A percentile compares a stretch with the other conserved stretches of the same genome.
phyloP scores from a whole-genome alignment of 2,888 invertebrate genomes.

The Hirtodrosophila cameraria region DNA sequence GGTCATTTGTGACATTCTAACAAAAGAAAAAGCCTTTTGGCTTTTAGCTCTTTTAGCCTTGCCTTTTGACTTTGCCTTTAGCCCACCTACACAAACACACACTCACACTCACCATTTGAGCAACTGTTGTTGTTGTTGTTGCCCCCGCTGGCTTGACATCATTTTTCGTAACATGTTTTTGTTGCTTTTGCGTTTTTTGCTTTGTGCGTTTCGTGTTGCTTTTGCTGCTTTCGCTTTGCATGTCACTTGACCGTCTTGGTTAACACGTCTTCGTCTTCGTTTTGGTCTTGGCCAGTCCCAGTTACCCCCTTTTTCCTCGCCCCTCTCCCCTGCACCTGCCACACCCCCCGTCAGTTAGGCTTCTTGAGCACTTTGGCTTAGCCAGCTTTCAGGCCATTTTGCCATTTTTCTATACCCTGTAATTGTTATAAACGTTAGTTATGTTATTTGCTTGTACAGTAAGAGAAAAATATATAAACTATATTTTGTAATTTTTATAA shows the following conservation, averaged over 20 bases:
- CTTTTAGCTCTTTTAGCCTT: slow-evolving; percentile 35
- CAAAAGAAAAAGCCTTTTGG: slow-evolving; percentile 63
- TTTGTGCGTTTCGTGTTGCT: slow-evolving; percentile 36
- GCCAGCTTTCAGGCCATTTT: slow-evolving; percentile 35
- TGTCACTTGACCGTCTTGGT: slow-evolving; percentile 64
- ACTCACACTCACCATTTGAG: slow-evolving; percentile 35
- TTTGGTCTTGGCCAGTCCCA: slow-evolving; percentile 19
- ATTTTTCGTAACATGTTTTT: slow-evolving; percentile 67
- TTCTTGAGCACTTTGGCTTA: slow-evolving; percentile 40
- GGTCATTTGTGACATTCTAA: slow-evolving; percentile 73
- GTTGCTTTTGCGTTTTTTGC: too few species aligned
- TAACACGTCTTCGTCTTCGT: slow-evolving; percentile 40
- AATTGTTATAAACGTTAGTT: neutral
- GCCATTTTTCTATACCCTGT: slow-evolving; percentile 38
- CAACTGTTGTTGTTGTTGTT: slow-evolving; percentile 25
- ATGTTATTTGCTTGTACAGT: too few species aligned
- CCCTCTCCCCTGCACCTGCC: too few species aligned
- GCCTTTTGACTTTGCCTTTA: slow-evolving; percentile 34
- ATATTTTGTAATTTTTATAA: neutral
- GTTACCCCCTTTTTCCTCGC: too few species aligned
- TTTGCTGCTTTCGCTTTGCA: slow-evolving; percentile 60
- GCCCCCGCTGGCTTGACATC: slow-evolving; percentile 72
- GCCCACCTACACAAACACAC: slow-evolving; percentile 28
- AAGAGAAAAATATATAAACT: too few species aligned
- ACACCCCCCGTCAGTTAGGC: too few species aligned